Evolutionary conservation across 2,797 vertebrate genomes (phyloP), one percentile per base, ranked within the genome.

Genomic region (Yasuhikotakia modesta): DNA sequence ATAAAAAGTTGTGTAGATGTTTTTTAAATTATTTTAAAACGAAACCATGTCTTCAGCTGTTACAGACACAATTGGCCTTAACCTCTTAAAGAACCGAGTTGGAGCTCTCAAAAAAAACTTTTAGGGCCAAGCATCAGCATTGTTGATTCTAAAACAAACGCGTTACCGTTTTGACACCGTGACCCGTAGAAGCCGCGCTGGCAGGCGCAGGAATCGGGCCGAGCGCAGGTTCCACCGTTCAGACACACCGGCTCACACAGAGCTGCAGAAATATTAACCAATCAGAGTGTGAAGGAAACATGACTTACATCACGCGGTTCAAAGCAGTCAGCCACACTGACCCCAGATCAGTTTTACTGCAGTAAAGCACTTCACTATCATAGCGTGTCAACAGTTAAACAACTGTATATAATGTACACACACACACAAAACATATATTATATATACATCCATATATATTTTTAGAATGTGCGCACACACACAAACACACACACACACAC

Each of bases 231-330:
- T 2, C 94, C 94, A 64, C 93, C 93, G 13, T 95, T 95, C 79
- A 95, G 89, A 84, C 94, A 95, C 72, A 93, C 79, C 0, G 94
- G 92, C 1, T 89, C 88, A 85, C 94, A 95, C 48, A 93, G 87
- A 79, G 93, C 94, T 95, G 67, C 16, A 76, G 27, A 73, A 10
- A 65, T 50, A 58, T 22, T 24, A 11, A 61, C 71, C 22, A 30
- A 69, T 65, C 11, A 55, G 58, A 55, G 50, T 11, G 35, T 17
- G 4, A 64, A 63, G 11, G 35, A 2, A 14, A 27, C 55, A 58
- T 14, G 5, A 16, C 4, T 24, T 4, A 58, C 22, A 35, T 32
- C 60, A 35, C 32, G 60, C 7, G 30, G 60, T 35, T 14, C 0
- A 11, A 35, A 16, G 60, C 17, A 32, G 57, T 13, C 21, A 2